These are phyloP conservation scores for Cardinalis cardinalis DNA, from an alignment of 2,113 vertebrate genomes.

Conservation along the genomic window DNA sequence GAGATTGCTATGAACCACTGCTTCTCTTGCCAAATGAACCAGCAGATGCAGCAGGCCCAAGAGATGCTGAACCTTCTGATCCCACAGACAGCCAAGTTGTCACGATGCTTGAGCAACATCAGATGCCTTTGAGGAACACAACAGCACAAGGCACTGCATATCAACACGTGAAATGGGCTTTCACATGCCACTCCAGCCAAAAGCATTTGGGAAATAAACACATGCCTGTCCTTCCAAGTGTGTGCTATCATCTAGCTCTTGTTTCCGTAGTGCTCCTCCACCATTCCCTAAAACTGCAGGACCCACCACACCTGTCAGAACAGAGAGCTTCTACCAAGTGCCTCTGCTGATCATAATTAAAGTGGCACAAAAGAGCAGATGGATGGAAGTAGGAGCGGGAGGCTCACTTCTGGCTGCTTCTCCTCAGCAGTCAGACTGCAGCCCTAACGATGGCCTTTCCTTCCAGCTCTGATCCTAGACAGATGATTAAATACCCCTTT, in stretches of 20 bases:
- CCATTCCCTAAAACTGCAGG: not conserved
- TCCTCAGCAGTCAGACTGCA: not conserved
- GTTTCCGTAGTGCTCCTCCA: not conserved
- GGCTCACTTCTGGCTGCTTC: not conserved
- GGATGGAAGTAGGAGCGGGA: not conserved
- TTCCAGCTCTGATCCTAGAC: not conserved
- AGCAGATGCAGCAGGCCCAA: slow-evolving; percentile 35
- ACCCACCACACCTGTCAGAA: not conserved
- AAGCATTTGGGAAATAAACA: not conserved
- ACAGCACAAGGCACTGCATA: not conserved
- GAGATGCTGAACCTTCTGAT: slow-evolving; percentile 54
- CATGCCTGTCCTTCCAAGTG: not conserved
- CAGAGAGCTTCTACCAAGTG: slow-evolving; percentile 23
- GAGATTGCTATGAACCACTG: not conserved
- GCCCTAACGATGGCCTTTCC: not conserved
- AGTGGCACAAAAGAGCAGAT: not conserved
- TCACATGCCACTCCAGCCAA: not conserved
- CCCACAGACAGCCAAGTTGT: slow-evolving; percentile 28
- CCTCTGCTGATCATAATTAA: slow-evolving; percentile 10
- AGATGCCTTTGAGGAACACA: slow-evolving; percentile 26
- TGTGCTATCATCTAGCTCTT: rapidly evolving
- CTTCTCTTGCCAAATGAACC: slow-evolving; percentile 38
- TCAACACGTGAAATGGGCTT: not conserved
- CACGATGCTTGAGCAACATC: slow-evolving; percentile 12
- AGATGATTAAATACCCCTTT: slow-evolving; percentile 24